These are phyloP conservation scores for Tenthredo livida DNA, from an alignment of 2,888 invertebrate species.

Conservation along the genomic window DNA sequence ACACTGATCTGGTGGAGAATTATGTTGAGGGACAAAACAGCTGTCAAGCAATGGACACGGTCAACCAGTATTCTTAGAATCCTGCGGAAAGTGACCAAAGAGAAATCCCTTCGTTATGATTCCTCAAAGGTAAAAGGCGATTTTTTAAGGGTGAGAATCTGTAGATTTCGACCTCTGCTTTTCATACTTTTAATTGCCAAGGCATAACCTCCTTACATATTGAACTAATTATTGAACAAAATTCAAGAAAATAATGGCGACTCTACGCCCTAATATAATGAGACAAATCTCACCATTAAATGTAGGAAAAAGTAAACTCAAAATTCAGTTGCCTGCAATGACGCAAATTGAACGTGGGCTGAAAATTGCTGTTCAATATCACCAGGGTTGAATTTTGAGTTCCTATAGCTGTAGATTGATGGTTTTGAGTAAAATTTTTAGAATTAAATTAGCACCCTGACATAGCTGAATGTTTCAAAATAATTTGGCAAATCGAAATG, in stretches of 20 bases:
- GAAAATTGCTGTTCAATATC: background rate
- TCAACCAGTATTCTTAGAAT: background rate
- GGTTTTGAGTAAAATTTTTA: background rate
- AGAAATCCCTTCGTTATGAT: background rate
- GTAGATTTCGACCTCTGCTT: background rate
- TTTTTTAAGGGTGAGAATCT: background rate
- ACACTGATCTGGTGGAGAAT: background rate
- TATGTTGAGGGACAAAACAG: background rate
- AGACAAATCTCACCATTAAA: background rate
- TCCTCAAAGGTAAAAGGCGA: background rate
- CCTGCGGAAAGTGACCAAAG: background rate
- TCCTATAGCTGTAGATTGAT: background rate
- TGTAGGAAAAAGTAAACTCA: background rate
- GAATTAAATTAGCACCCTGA: background rate
- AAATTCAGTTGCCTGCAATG: background rate
- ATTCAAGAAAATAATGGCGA: background rate
- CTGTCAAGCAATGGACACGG: background rate
- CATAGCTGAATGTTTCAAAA: background rate
- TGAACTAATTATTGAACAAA: background rate
- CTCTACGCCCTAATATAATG: background rate
- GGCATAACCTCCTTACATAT: background rate
- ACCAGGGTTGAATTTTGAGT: background rate
- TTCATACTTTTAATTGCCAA: background rate
- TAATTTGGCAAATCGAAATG: background rate
- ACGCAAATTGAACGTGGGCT: background rate